phyloP scores from a whole-genome alignment of 2,797 vertebrate genomes.

The Garrulus glandarius region DNA sequence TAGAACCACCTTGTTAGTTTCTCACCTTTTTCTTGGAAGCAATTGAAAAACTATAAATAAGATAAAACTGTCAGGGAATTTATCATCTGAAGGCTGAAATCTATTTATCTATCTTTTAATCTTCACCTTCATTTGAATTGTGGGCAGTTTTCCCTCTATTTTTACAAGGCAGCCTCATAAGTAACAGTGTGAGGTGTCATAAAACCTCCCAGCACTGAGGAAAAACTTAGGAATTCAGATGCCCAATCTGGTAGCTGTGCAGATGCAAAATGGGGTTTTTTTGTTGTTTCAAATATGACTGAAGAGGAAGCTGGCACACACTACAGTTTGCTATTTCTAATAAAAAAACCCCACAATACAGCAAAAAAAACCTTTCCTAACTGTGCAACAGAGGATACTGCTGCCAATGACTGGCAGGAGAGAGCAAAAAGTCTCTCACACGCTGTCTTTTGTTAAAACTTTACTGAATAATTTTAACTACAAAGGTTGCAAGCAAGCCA shows the following conservation, averaged over 20 bases:
- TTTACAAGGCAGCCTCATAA: neutral
- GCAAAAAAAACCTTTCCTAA: neutral
- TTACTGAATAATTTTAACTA: neutral
- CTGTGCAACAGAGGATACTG: neutral
- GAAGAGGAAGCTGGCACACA: neutral
- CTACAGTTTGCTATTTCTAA: neutral
- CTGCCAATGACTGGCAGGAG: neutral
- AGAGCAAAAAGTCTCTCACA: neutral
- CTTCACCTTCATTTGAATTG: neutral
- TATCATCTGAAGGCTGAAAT: neutral
- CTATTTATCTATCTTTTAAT: neutral
- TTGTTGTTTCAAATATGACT: neutral
- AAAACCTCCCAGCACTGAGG: neutral
- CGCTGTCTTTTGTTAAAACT: neutral
- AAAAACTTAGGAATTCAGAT: neutral
- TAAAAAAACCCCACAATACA: fast-evolving
- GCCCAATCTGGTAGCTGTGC: neutral
- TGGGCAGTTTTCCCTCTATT: neutral
- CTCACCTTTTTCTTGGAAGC: neutral
- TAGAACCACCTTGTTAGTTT: neutral
- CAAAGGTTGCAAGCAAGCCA: neutral
- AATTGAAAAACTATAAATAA: neutral
- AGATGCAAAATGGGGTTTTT: fast-evolving
- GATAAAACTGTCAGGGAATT: neutral
- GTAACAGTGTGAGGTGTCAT: neutral